phyloP scores from a whole-genome alignment of 2,888 invertebrate genomes.

The Pycnomerus fuliginosus region DNA sequence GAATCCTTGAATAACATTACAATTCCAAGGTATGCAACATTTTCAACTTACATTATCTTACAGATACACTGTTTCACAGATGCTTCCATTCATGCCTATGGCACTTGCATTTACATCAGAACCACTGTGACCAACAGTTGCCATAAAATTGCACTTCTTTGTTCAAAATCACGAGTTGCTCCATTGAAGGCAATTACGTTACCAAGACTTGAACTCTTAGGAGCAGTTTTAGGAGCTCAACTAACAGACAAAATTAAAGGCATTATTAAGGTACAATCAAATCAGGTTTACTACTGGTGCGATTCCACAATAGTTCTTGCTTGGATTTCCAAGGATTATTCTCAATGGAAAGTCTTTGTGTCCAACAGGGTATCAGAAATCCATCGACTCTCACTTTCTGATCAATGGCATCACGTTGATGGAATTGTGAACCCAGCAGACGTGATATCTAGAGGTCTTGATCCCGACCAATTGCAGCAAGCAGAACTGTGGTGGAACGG shows the following conservation, averaged over 20 bases:
- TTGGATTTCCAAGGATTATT: no score
- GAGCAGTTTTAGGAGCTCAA: constrained; percentile 12
- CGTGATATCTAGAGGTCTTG: no score
- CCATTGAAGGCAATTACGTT: constrained; percentile 2
- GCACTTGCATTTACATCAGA: constrained; percentile 5
- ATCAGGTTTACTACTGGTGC: no score
- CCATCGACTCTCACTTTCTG: no score
- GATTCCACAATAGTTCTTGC: no score
- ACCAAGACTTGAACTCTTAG: constrained; percentile 4
- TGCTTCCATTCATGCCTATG: constrained; percentile 1
- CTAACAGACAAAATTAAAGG: constrained; percentile 4
- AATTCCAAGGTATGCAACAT: background rate
- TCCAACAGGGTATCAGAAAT: no score
- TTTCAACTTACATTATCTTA: background rate
- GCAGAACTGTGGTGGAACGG: no score
- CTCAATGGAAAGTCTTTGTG: no score
- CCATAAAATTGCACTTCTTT: background rate
- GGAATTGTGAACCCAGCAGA: no score
- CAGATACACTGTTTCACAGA: constrained; percentile 1
- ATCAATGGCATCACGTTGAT: no score
- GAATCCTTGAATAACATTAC: background rate
- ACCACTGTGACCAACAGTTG: background rate
- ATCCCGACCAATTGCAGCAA: no score
- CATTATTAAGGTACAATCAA: constrained; percentile 1
- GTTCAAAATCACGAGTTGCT: constrained; percentile 1